Evolutionary conservation across 2,113 vertebrate genomes (phyloP), one percentile per base, ranked within the genome.

Genomic region (Reinhardtius hippoglossoides): DNA sequence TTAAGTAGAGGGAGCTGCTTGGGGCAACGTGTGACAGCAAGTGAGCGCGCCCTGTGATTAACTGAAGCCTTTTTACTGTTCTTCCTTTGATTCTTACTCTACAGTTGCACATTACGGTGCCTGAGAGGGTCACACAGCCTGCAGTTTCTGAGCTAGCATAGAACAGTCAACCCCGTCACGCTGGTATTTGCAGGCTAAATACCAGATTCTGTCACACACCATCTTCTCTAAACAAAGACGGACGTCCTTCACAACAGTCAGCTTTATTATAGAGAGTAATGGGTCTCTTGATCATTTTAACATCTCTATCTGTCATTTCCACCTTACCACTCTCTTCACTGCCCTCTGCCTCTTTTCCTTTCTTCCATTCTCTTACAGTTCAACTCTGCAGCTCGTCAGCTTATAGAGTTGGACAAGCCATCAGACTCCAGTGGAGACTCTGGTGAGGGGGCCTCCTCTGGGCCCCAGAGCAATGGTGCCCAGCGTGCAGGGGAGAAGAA

Each of bases 371-470:
- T 69, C 54, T 64, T 85, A 0, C 31, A 99, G 98, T 99, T 99
- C 77, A 99, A 99, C 92, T 95, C 95, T 0, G 96, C 97, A 12
- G 98, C 98, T 26, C 97, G 97, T 73, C 98, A 98, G 90, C 88
- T 99, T 73, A 98, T 99, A 69, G 97, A 99, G 83, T 90, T 97
- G 94, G 98, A 99, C 92, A 99, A 99, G 87, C 95, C 95, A 13
- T 94, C 95, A 1, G 93, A 93, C 83, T 87, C 95, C 56, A 93
- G 91, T 9, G 81, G 83, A 12, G 97, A 97, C 31, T 94, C 94
- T 8, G 95, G 95, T 57, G 97, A 98, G 92, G 96, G 97, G 65
- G 88, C 95, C 65, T 95, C 96, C 24, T 95, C 94, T 0, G 91
- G 94, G 67, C 88, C 93, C 78, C 97, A 95, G 81, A 94, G 90